Evolutionary conservation across 2,113 vertebrate genomes (phyloP), one percentile per base, ranked within the genome.

Genomic region (Cephalopholis sonnerati): DNA sequence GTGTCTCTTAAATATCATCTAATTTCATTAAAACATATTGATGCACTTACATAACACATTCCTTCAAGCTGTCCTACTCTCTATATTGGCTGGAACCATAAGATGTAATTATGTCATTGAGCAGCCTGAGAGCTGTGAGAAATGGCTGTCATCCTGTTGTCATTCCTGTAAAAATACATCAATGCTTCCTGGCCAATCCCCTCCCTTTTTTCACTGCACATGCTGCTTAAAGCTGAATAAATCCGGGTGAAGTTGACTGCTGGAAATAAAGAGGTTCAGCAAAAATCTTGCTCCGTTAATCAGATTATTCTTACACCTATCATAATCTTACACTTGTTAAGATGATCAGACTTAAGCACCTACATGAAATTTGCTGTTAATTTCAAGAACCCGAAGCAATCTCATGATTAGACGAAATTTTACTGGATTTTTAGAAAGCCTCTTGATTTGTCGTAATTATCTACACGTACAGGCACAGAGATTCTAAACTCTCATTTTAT

Each of bases 101-200:
- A 25, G 1, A 67, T 46, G 65, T n/a, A 70, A 58, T 79, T 68
- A 74, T 58, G 53, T 51, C 72, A 88, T 9, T 32, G 54, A 77
- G 54, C 22, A 65, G 64, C 29, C 29, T 57, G 61, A 55, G 67
- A 74, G 71, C 77, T 70, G 41, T 59, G 72, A 80, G 69, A 83
- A 64, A 72, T 39, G 51, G 74, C 54, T 51, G 65, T 36, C 24
- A 83, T 79, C 54, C 61, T 54, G 44, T 74, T 50, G 54, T 85
- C 57, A 64, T 74, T 54, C 74, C 46, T 39, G 51, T 44, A 50
- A 87, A 86, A 81, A 66, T 41, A 86, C 29, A 3, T 69, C 67
- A 82, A 3, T 68, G 74, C 44, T 68, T 77, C 58, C 32, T 29
- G 27, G 53, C 18, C 12, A n/a, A 65, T 16, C 41, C 48, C 53